These are phyloP conservation scores for Polypedilum pembai DNA, from an alignment of 1,140 invertebrate species.

Conservation along the genomic window DNA sequence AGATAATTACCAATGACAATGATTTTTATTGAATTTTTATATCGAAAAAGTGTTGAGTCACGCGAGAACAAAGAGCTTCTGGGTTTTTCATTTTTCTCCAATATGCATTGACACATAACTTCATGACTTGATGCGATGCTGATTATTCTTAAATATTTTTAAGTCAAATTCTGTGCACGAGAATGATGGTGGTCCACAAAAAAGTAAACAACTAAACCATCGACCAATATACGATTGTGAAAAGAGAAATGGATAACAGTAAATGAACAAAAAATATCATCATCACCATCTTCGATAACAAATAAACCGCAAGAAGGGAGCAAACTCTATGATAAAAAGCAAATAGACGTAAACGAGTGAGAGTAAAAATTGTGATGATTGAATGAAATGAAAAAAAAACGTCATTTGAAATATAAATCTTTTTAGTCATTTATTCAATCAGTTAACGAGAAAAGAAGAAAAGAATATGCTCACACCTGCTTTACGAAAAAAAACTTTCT, in stretches of 20 bases:
- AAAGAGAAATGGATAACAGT: conserved; percentile 6
- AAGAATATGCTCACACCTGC: neutral
- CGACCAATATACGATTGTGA: neutral
- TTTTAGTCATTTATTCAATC: neutral
- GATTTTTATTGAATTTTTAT: neutral
- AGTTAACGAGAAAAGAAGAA: neutral
- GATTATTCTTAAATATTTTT: neutral
- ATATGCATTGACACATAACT: neutral
- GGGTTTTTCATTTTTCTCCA: neutral
- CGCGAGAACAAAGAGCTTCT: neutral
- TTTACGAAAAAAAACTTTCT: conserved; percentile 22
- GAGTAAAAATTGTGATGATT: neutral
- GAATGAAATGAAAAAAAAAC: neutral
- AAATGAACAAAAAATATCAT: neutral
- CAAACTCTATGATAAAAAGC: neutral
- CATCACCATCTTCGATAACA: conserved; percentile 20
- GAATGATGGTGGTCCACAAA: neutral
- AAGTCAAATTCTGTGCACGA: neutral
- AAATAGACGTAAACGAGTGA: neutral
- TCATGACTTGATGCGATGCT: neutral
- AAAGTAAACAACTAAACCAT: neutral
- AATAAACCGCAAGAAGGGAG: neutral
- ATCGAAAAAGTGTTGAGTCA: neutral
- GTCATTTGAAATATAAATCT: neutral
- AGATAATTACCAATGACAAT: neutral